Base-by-base conservation (phyloP, 2,797 vertebrate species). In the Alosa sapidissima region DNA sequence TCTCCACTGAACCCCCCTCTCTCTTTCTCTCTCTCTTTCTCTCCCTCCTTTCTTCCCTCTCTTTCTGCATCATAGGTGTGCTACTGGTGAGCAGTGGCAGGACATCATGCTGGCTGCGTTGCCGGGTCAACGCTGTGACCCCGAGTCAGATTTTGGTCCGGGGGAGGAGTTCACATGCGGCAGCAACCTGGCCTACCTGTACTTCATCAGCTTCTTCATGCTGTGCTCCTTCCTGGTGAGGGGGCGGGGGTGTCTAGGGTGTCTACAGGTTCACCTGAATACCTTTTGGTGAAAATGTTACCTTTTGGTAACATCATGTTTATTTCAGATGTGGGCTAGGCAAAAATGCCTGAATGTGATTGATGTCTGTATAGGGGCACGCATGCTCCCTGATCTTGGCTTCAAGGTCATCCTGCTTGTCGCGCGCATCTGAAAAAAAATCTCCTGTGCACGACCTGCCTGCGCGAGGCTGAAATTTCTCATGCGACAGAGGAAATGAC, bases 121-220 rank as follows among this genome's bases (percentile, higher is more conserved):
- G 85, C 97, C 98, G 0, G 98, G 98, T 8, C 98, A 97, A 85
- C 96, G 94, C 55, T 99, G 98, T 8, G 98, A 99, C 91, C 97
- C 97, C 0, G 98, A 99, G 84, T 98, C 98, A 0, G 98, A 99
- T 88, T 96, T 92, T 84, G 96, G 92, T 88, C 96, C 96, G 0
- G 98, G 97, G 49, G 98, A 99, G 87, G 98, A 99, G 88, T 96
- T 96, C 90, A 97, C 94, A 0, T 99, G 98, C 33, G 98, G 98
- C 83, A 99, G 98, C 94, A 98, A 96, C 94, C 97, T 99, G 81
- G 97, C 98, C 87, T 99, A 99, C 0, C 94, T 99, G 85, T 99
- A 99, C 88, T 99, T 99, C 92, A 99, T 99, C 94, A 99, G 97
- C 87, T 99, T 99, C 94, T 99, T 99, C 88, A 99, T 99, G 96